Percentiles rank a stretch among this genome's conserved stretches.
phyloP scores from a whole-genome alignment of 2,113 vertebrate species.

The Piaya cayana region DNA sequence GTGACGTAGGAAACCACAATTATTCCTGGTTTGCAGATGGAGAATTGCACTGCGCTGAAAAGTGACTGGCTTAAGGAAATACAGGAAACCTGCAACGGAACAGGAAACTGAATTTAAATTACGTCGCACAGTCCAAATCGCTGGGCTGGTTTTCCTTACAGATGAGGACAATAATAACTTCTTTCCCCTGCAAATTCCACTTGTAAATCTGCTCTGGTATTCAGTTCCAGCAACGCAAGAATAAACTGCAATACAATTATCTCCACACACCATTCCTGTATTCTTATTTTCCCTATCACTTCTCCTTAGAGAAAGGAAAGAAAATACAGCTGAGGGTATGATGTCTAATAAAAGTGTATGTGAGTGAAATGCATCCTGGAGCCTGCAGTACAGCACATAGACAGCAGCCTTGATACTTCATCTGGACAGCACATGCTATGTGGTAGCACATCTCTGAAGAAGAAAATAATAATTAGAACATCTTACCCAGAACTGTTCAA shows the following conservation, averaged over 20 bases:
- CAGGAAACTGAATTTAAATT: not conserved
- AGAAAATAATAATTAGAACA: not conserved
- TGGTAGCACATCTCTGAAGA: not conserved
- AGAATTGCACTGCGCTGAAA: not conserved
- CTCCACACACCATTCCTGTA: slow-evolving; percentile 14
- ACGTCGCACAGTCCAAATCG: not conserved
- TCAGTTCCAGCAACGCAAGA: slow-evolving; percentile 11
- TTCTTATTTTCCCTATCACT: slow-evolving; percentile 11
- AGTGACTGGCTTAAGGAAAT: not conserved
- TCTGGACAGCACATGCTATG: not conserved
- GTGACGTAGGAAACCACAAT: accelerated
- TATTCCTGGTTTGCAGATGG: not conserved
- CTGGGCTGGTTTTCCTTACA: not conserved
- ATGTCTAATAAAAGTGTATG: not conserved
- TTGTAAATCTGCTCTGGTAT: slow-evolving; percentile 31
- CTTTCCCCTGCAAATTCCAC: slow-evolving; percentile 17
- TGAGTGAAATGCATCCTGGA: not conserved
- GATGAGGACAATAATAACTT: slow-evolving; percentile 1
- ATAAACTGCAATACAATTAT: slow-evolving; percentile 43
- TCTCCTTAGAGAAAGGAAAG: slow-evolving; percentile 5
- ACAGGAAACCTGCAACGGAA: not conserved
- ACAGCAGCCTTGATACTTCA: not conserved
- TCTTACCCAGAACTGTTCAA: not conserved
- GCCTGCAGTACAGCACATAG: not conserved
- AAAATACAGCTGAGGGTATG: not conserved